Conservation (phyloP, 2,113 vertebrate species). For the Osmerus mordax region DNA sequence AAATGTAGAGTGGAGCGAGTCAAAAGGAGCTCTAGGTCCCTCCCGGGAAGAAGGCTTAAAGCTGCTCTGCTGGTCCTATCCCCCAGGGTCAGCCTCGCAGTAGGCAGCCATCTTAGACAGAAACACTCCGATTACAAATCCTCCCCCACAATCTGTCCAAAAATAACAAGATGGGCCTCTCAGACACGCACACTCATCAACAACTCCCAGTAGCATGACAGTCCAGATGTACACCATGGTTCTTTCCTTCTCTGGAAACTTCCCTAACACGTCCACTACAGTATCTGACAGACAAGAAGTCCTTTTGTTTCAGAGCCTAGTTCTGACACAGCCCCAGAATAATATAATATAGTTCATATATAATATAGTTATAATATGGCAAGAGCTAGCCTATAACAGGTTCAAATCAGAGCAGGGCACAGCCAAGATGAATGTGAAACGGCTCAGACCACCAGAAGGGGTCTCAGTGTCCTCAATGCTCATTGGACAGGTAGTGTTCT, state of each 20-base stretch:
- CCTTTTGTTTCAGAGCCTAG: slow-evolving; percentile 36
- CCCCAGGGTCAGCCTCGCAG: slow-evolving; percentile 32
- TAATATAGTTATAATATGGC: slow-evolving; percentile 40
- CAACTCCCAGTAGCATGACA: too few relatives aligned
- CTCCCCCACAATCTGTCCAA: not conserved
- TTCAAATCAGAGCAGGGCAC: slow-evolving; percentile 46
- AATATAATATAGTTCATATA: too few relatives aligned
- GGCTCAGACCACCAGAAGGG: not conserved
- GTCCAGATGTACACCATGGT: too few relatives aligned
- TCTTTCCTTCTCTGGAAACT: too few relatives aligned
- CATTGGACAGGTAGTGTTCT: slow-evolving; percentile 46
- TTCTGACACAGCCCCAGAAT: slow-evolving; percentile 33
- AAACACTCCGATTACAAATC: not conserved
- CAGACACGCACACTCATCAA: too few relatives aligned
- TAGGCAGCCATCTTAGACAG: not conserved
- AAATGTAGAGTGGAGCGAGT: slow-evolving; percentile 39
- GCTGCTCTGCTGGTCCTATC: slow-evolving; percentile 24
- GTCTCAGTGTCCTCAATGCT: slow-evolving; percentile 35
- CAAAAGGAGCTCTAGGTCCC: slow-evolving; percentile 23
- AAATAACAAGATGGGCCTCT: too few relatives aligned
- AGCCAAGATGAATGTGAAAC: slow-evolving; percentile 42
- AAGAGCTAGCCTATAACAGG: slow-evolving; percentile 34
- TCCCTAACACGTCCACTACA: too few relatives aligned
- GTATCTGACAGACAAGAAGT: not conserved
- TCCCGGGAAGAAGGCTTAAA: slow-evolving; percentile 19